These are phyloP conservation scores for Brachyptera putata DNA, from an alignment of 2,888 invertebrate genomes.

Conservation along the genomic window DNA sequence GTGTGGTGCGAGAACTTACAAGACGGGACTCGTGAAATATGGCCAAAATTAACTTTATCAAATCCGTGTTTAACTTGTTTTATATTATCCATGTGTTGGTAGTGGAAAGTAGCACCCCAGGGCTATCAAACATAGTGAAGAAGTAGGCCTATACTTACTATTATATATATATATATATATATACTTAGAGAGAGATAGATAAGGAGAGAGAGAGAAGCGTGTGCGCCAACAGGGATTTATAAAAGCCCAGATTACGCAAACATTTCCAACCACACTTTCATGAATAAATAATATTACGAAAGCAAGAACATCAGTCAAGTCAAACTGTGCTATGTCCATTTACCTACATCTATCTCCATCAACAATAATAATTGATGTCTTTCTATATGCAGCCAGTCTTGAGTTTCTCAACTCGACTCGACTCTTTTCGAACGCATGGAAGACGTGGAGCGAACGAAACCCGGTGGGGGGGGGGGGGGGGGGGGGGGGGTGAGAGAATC, in stretches of 20 bases:
- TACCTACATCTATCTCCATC: constrained; percentile 10
- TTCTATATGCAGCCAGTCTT: not conserved
- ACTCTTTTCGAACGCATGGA: too few relatives aligned
- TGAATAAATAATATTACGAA: constrained; percentile 15
- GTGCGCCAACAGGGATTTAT: not conserved
- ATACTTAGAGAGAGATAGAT: too few relatives aligned
- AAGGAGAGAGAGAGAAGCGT: too few relatives aligned
- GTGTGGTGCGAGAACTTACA: too few relatives aligned
- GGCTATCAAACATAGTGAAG: constrained; percentile 9
- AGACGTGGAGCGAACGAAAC: too few relatives aligned
- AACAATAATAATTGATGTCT: constrained; percentile 8
- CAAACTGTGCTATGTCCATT: not conserved
- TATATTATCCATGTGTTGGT: not conserved
- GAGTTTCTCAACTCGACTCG: too few relatives aligned
- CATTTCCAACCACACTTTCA: too few relatives aligned
- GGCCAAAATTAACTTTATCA: not conserved
- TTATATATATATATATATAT: constrained; percentile 13
- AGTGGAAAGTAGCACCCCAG: not conserved
- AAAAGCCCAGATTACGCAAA: too few relatives aligned
- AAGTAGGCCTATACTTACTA: too few relatives aligned
- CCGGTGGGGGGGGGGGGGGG: too few relatives aligned
- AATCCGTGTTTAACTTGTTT: not conserved
- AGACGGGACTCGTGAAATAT: not conserved
- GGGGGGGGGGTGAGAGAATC: too few relatives aligned
- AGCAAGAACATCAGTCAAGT: not conserved